Percentiles rank a stretch among this genome's conserved stretches.
These are phyloP conservation scores for Papilio demoleus DNA, from an alignment of 2,888 invertebrate species.

Conservation along the genomic window DNA sequence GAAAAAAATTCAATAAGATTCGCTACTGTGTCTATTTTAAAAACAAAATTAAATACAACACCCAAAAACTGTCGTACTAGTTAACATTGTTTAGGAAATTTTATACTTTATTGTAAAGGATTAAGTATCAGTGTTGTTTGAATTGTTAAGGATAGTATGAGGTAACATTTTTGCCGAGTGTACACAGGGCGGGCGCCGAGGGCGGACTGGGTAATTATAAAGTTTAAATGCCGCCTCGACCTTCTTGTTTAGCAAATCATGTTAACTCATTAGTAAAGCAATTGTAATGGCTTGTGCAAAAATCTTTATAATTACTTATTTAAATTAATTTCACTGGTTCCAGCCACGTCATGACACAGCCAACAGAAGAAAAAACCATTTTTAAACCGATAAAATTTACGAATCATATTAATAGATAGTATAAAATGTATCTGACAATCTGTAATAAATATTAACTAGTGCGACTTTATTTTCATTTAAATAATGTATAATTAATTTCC, in stretches of 20 bases:
- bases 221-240: conserved; percentile 63
- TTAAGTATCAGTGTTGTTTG: not conserved
- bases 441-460: no score
- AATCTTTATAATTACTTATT: conserved; percentile 40
- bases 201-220: conserved; percentile 64
- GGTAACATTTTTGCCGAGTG: conserved; percentile 35
- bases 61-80: not conserved
- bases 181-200: conserved; percentile 52
- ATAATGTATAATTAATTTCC: no score
- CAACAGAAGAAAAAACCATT: no score
- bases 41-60: conserved; percentile 6
- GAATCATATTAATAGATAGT: no score
- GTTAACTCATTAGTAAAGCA: conserved; percentile 70
- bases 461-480: no score
- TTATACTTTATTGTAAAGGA: not conserved
- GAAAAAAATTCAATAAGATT: no score
- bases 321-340: not conserved
- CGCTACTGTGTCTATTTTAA: no score
- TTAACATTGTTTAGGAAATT: not conserved
- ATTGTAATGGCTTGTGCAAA: conserved; percentile 54
- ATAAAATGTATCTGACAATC: no score
- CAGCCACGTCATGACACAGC: no score
- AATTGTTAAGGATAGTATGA: not conserved
- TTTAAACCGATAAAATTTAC: no score
- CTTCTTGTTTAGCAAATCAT: conserved; percentile 79